phyloP scores from a whole-genome alignment of 2,888 invertebrate species.

The Macrosiphum euphorbiae region DNA sequence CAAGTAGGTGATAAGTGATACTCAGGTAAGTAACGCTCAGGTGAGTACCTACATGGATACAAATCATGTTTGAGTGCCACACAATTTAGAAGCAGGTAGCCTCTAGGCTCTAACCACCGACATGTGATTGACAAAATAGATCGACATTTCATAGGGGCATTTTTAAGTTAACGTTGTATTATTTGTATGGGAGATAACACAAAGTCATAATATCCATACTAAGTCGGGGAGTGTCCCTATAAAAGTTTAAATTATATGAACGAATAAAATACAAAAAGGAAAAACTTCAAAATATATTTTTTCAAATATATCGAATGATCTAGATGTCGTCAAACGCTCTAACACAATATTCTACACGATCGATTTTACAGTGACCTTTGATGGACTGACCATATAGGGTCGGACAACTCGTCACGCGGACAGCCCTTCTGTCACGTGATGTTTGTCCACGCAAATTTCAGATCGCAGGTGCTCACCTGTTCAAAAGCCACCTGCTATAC shows the following conservation, averaged over 20 bases:
- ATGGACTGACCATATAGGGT: slow-evolving; percentile 7
- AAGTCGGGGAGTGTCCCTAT: background rate
- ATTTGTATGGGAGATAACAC: background rate
- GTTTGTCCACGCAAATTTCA: slow-evolving; percentile 53
- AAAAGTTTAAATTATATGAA: background rate
- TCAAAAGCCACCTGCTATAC: slow-evolving; percentile 57
- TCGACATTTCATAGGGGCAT: background rate
- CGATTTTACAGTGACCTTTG: background rate
- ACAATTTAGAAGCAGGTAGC: background rate
- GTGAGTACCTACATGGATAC: background rate
- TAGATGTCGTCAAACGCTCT: background rate
- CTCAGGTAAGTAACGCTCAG: too few relatives aligned
- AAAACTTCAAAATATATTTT: too few relatives aligned
- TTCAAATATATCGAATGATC: background rate
- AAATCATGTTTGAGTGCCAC: background rate
- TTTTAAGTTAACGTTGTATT: background rate
- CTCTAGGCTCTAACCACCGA: background rate
- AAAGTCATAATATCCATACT: background rate
- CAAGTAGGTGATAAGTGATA: background rate
- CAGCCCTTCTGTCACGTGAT: slow-evolving; percentile 24
- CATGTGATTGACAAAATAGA: background rate
- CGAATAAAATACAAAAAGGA: background rate
- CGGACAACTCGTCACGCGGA: background rate
- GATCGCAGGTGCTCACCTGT: slow-evolving; percentile 60
- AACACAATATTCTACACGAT: background rate